A percentile compares a stretch with the other conserved stretches of the same genome.
phyloP scores from a whole-genome alignment of 2,797 vertebrate species.

The Choloepus didactylus region DNA sequence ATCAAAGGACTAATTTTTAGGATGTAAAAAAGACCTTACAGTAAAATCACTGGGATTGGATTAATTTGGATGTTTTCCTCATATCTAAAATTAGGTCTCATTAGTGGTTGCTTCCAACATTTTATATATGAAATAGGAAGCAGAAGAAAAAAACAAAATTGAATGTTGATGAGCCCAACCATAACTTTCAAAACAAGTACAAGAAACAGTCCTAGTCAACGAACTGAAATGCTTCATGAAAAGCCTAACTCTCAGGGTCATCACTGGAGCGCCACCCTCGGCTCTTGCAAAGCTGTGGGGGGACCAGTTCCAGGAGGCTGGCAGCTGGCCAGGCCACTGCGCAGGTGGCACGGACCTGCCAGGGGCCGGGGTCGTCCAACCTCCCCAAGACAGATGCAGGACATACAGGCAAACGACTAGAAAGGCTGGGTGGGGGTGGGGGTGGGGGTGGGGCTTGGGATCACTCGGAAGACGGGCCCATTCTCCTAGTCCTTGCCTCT shows the following conservation, averaged over 20 bases:
- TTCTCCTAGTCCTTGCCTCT: neutral
- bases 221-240: neutral
- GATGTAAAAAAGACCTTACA: slow-evolving; percentile 18
- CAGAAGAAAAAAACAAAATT: slow-evolving; percentile 2
- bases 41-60: neutral
- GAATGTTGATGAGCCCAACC: neutral
- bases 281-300: neutral
- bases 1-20: neutral
- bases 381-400: fast-evolving
- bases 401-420: fast-evolving
- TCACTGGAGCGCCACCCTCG: neutral
- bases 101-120: neutral
- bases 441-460: too few species aligned
- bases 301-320: neutral
- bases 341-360: too few species aligned
- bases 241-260: neutral
- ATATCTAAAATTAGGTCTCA: neutral
- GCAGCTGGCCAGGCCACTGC: neutral
- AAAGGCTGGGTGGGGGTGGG: neutral
- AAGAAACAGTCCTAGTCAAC: neutral
- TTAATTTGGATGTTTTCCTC: neutral
- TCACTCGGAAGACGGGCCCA: neutral
- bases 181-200: neutral
- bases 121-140: neutral
- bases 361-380: too few species aligned